These are phyloP conservation scores for Coccyzus lansbergi DNA, from an alignment of 2,797 vertebrate genomes.

Conservation along the genomic window DNA sequence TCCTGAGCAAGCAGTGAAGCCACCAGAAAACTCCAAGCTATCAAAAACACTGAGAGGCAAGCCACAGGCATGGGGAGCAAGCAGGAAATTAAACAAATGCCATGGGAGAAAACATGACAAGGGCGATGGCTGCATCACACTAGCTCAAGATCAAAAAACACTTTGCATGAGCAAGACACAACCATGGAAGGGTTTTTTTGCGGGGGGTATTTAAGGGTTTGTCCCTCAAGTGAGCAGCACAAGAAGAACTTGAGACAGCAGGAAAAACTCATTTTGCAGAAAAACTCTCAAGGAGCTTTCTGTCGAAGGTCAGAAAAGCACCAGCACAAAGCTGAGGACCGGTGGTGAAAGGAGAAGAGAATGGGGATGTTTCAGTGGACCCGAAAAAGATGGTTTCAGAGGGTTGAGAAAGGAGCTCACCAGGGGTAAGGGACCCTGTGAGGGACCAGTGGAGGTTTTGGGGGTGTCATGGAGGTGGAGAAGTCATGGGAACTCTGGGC, in stretches of 20 bases:
- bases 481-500: background rate
- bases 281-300: background rate
- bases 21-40: background rate
- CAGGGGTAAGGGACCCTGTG: background rate
- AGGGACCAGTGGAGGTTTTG: background rate
- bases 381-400: background rate
- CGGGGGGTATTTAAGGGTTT: background rate
- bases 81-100: background rate
- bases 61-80: background rate
- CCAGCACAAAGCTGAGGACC: background rate
- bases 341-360: background rate
- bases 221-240: background rate
- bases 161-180: background rate
- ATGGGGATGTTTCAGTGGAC: background rate
- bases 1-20: background rate
- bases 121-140: background rate
- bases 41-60: background rate
- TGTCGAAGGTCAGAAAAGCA: background rate
- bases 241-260: background rate
- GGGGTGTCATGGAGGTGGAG: background rate
- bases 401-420: background rate
- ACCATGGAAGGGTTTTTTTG: background rate
- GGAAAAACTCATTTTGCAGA: background rate
- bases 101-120: background rate
- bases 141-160: background rate